Base-by-base conservation (phyloP, 2,797 vertebrate species). In the Parambassis ranga region DNA sequence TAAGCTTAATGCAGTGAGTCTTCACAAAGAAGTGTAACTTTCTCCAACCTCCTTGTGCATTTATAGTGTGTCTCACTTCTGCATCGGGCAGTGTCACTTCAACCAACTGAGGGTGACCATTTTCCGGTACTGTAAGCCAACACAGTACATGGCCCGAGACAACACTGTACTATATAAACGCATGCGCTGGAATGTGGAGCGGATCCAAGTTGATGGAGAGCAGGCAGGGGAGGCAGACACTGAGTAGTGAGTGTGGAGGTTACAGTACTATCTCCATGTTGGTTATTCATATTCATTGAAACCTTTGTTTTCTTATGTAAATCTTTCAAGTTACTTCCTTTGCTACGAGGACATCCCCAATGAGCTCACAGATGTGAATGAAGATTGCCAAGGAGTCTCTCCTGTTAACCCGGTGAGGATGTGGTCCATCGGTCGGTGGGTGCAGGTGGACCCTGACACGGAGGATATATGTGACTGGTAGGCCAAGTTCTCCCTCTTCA, bases 141-240 rank as follows among this genome's bases (percentile, higher is more conserved):
- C 79, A 0, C 89, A 92, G 0, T 95, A 91, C 71, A 89, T 92
- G 4, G 75, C 87, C n/a, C 47, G 43, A 18, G 65, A 72, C 10
- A 20, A 90, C 46, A 82, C 48, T 0, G 62, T 90, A 14, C 83
- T 94, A 31, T 93, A 91, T 79, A 96, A 96, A 77, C 90, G 92
- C 65, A 94, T 96, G 91, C 93, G 94, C 35, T 96, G 95, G 95
- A 95, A 95, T 2, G 89, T 96, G 55, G 89, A 90, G 38, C 67
- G 51, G 15, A 35, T 56, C n/a, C 4, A 42, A 67, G 26, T 4
- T 30, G 37, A 60, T 24, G 36, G 56, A 58, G 22, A n/a, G n/a
- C n/a, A n/a, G n/a, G n/a, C n/a, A n/a, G n/a, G n/a, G n/a, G n/a
- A n/a, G n/a, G n/a, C n/a, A n/a, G n/a, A 47, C 44, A 89, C 82